phyloP scores from a whole-genome alignment of 2,888 invertebrate genomes.

The Drosophila mercatorum region DNA sequence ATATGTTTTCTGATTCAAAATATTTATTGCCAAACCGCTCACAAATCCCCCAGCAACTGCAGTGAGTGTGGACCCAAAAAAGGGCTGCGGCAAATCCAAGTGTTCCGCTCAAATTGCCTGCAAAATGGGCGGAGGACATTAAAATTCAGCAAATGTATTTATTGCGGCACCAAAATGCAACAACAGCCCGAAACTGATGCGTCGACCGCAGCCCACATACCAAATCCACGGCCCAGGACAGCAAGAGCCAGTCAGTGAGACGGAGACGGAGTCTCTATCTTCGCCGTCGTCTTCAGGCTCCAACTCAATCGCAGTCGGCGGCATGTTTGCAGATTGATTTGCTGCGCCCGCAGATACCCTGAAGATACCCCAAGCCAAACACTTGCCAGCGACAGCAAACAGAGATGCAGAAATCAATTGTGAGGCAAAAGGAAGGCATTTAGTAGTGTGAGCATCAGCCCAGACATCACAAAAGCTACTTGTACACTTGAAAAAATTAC shows the following conservation, averaged over 20 bases:
- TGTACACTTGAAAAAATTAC: constrained; percentile 34
- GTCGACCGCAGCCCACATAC: constrained; percentile 63
- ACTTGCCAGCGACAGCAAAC: constrained; percentile 63
- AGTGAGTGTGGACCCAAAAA: constrained; percentile 60
- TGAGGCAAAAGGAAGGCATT: constrained; percentile 62
- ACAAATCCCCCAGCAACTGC: constrained; percentile 47
- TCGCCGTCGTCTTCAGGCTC: constrained; percentile 1
- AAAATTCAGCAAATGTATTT: constrained; percentile 83
- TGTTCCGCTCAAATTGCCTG: constrained; percentile 76
- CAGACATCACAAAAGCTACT: constrained; percentile 40
- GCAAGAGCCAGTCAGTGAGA: constrained; percentile 18
- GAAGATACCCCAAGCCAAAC: constrained; percentile 62
- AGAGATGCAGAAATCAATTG: constrained; percentile 65
- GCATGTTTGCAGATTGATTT: constrained; percentile 80
- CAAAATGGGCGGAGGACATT: constrained; percentile 83
- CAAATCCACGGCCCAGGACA: constrained; percentile 38
- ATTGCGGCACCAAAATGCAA: constrained; percentile 78
- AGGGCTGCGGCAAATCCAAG: constrained; percentile 61
- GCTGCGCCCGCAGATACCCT: constrained; percentile 72
- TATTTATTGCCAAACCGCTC: constrained; percentile 79
- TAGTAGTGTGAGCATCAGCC: constrained; percentile 68
- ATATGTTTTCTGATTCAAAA: constrained; percentile 83
- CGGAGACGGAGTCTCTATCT: neutral
- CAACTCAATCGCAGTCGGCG: constrained; percentile 44
- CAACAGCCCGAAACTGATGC: constrained; percentile 67